Base-by-base conservation (phyloP, 2,888 invertebrate species). In the Conus canariensis region DNA sequence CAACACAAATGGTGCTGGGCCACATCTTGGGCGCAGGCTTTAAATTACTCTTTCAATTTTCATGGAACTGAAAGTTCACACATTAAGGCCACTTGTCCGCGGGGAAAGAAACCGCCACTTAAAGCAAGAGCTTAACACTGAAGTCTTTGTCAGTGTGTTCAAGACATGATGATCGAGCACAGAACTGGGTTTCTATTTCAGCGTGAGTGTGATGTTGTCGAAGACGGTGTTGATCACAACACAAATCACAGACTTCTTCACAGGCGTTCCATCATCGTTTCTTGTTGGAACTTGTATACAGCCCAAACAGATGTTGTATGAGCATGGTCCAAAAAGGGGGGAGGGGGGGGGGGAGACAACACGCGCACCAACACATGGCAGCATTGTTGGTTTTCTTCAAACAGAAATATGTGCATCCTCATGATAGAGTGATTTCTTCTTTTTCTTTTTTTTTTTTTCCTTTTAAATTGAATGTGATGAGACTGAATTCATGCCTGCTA, bases 371-470 rank as follows among this genome's bases (percentile, higher is more conserved):
- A 86, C n/a, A 86, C 64, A 19, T 67, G 86, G 86, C 86, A 86
- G 86, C 86, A 86, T 86, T 86, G 59, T 58, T 85, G 22, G 59
- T 86, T 86, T 60, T 64, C n/a, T 67, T 58, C 82, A 80, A 80
- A 80, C 77, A 14, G 30, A 80, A 80, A 30, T 22, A 10, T 80
- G 64, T 64, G 4, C 64, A 64, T 10, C 10, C 10, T 64, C 64
- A 64, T 10, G 16, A 14, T 16, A 64, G 16, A 64, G 64, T 64
- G 64, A 64, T 64, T 64, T 16, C 16, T 64, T 64, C 16, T 30
- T 80, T 80, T 30, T 30, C 9, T 12, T 30, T 30, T 80, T 77
- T 80, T 77, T 77, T 77, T 30, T 77, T 10, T 8, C 14, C 9
- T 30, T 30, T 12, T 80, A 16, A 80, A 80, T 10, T 80, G 30